Evolutionary conservation across 2,888 invertebrate genomes (phyloP), one percentile per base, ranked within the genome.

Genomic region (Masnerella sp.): DNA sequence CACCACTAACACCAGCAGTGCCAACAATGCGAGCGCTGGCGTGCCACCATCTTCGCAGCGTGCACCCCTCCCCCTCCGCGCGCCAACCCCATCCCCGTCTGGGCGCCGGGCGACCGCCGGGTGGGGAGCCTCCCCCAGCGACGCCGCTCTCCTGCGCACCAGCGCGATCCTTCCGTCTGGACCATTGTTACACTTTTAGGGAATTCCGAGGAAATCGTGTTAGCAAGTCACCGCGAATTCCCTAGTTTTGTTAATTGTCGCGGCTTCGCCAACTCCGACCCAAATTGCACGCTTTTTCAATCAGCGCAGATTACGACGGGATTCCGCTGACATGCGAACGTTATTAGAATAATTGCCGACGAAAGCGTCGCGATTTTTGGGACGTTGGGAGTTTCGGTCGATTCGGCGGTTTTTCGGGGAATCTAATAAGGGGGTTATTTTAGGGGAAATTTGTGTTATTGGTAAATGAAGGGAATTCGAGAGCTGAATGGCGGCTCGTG

Each of bases 1-100:
- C 70, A 67, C 65, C 67, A 67, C 74, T 36, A 59, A 65, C 72
- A 65, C 75, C 75, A 72, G 61, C 74, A 70, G 65, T 67, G 61
- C 64, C 61, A 70, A 69, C 56, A 68, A 68, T 71, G 71, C 71
- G 59, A 69, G 30, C 65, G 54, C 70, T 51, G 43, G 54, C 51
- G 43, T 22, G 56, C 70, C 62, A 70, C 61, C 65, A 70, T 49
- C 56, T 58, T 72, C 47, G 56, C 56, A 51, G 49, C 51, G 36
- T 45, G 64, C 30, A 32, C 45, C 49, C 62, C 28, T 25, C 67
- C 61, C 70, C 47, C 36, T 61, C 45, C 34, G 20, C 51, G 14
- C 30, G 32, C n/a, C 32, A 32, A 18, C 32, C 32, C 49, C 32
- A 52, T 54, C 64, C 43, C 51, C 36, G 43, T 45, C 59, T 22